phyloP scores from a whole-genome alignment of 1,140 invertebrate genomes.

The Macrostomum lignano region DNA sequence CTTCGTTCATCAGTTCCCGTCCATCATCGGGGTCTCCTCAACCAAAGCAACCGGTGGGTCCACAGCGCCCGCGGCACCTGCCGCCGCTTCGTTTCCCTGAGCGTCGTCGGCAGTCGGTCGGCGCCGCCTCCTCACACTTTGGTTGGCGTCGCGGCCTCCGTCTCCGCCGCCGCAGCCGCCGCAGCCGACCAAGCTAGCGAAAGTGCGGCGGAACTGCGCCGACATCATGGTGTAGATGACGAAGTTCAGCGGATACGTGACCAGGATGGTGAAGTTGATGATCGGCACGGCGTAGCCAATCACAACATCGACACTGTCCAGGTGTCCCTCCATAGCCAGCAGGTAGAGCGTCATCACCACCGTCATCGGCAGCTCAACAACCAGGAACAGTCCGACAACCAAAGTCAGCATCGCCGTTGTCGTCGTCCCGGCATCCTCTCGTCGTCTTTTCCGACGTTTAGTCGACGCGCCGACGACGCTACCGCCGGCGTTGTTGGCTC shows the following conservation, averaged over 20 bases:
- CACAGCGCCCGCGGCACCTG: too few species aligned
- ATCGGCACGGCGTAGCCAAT: slow-evolving; percentile 40
- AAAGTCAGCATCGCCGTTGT: slow-evolving; percentile 79
- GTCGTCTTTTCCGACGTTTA: background rate
- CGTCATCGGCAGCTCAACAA: slow-evolving; percentile 63
- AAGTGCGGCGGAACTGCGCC: slow-evolving; percentile 63
- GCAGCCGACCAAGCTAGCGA: too few species aligned
- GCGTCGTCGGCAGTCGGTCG: too few species aligned
- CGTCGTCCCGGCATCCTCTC: slow-evolving; percentile 34
- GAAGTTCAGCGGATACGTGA: slow-evolving; percentile 70
- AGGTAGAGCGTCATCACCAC: slow-evolving; percentile 32
- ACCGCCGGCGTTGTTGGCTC: slow-evolving; percentile 31
- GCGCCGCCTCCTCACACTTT: too few species aligned
- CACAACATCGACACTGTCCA: slow-evolving; percentile 16
- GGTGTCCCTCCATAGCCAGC: slow-evolving; percentile 16
- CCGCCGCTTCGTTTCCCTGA: too few species aligned
- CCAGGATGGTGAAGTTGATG: slow-evolving; percentile 59
- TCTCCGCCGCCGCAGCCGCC: too few species aligned
- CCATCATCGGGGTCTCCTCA: too few species aligned
- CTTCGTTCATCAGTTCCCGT: too few species aligned
- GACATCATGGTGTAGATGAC: slow-evolving; percentile 84
- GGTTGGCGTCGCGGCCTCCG: too few species aligned
- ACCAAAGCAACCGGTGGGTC: too few species aligned
- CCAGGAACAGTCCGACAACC: slow-evolving; percentile 59
- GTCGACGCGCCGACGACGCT: slow-evolving; percentile 27